Conservation (phyloP, 2,888 invertebrate species). For the Drosophila parthenogenetica region DNA sequence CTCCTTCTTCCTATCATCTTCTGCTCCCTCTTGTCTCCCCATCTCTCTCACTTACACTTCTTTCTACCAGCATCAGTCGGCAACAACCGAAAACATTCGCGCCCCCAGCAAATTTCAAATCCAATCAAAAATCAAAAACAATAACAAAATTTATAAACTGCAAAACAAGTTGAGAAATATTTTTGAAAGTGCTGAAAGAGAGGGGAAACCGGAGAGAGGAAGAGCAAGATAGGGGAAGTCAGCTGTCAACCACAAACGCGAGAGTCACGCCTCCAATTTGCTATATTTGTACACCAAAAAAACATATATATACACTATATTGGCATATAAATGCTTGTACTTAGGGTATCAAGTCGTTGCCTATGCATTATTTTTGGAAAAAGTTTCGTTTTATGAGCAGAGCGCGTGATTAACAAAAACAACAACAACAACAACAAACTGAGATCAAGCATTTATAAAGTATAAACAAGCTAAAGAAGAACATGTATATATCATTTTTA, state of each 20-base stretch:
- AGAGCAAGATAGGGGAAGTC: background rate
- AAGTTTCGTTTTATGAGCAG: slow-evolving; percentile 47
- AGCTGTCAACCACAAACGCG: slow-evolving; percentile 30
- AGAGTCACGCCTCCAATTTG: slow-evolving; percentile 63
- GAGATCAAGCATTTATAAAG: slow-evolving; percentile 34
- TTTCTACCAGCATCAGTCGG: slow-evolving; percentile 19
- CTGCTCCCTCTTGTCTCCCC: background rate
- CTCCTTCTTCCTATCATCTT: background rate
- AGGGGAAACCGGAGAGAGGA: background rate
- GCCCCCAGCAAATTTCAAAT: slow-evolving; percentile 35
- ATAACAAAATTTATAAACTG: background rate
- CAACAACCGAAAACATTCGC: slow-evolving; percentile 24
- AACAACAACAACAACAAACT: slow-evolving; percentile 21
- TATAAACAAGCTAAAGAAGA: background rate
- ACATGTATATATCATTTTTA: slow-evolving; percentile 1
- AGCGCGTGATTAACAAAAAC: slow-evolving; percentile 64
- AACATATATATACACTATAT: slow-evolving; percentile 2
- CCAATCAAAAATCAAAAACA: slow-evolving; percentile 21
- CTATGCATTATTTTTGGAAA: slow-evolving; percentile 58
- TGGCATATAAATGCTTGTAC: slow-evolving; percentile 13
- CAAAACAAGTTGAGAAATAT: slow-evolving; percentile 57
- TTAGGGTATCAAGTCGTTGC: slow-evolving; percentile 14
- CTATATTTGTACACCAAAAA: slow-evolving; percentile 19
- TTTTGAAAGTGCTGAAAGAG: slow-evolving; percentile 1
- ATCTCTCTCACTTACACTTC: background rate